These are phyloP conservation scores for Drosophila sordidula DNA, from an alignment of 2,888 invertebrate genomes.

Conservation along the genomic window DNA sequence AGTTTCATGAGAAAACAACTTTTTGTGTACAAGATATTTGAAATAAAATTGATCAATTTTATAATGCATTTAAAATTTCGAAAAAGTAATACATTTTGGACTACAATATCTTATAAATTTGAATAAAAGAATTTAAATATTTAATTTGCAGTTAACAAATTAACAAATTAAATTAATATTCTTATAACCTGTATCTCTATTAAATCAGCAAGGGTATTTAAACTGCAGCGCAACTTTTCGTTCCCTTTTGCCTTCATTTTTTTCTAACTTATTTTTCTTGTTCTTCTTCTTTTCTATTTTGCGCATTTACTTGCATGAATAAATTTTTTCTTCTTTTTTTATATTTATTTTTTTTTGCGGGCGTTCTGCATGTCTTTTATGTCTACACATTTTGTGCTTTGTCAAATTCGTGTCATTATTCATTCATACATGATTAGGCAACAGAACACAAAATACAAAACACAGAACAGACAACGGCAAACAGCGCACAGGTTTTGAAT, in stretches of 20 bases:
- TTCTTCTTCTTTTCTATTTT: slow-evolving; percentile 32
- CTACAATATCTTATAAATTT: too few species aligned
- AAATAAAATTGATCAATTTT: too few species aligned
- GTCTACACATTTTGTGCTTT: slow-evolving; percentile 67
- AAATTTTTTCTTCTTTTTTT: slow-evolving; percentile 49
- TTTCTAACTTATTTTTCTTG: slow-evolving; percentile 12
- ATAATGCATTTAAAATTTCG: too few species aligned
- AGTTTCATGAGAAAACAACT: too few species aligned
- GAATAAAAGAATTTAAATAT: too few species aligned
- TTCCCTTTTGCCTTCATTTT: slow-evolving; percentile 12
- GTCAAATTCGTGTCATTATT: slow-evolving; percentile 81
- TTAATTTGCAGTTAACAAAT: too few species aligned
- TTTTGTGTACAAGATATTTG: too few species aligned
- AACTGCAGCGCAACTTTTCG: not conserved
- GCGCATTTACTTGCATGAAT: slow-evolving; percentile 77
- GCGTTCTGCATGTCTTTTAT: slow-evolving; percentile 61
- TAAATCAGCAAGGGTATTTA: slow-evolving; percentile 4
- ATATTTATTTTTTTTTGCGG: not conserved
- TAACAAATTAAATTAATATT: too few species aligned
- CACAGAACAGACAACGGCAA: slow-evolving; percentile 41
- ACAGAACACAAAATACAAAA: slow-evolving; percentile 37
- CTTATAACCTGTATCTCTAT: too few species aligned
- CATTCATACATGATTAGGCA: slow-evolving; percentile 81
- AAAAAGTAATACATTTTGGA: too few species aligned
- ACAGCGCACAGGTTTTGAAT: slow-evolving; percentile 69